Evolutionary conservation across 2,797 vertebrate species (phyloP), one percentile per base, ranked within the genome.

Genomic region (Danio jaintianensis): DNA sequence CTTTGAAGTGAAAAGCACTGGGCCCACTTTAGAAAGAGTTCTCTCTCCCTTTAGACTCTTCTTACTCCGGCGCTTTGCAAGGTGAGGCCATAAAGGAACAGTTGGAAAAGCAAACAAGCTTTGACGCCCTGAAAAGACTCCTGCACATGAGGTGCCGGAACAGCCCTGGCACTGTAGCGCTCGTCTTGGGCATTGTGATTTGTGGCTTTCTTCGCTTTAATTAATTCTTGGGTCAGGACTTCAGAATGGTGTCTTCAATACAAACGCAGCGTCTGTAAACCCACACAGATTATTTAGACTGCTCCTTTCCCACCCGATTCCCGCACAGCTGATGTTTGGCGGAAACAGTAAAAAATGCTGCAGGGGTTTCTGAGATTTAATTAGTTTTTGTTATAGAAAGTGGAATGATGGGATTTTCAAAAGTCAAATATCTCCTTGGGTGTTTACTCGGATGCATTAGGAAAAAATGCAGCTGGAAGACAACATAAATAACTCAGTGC

Each of bases 1-100:
- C 92, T 94, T 94, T 94, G 90, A 94, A 92, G 91, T 92, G 85
- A 73, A 87, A 89, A 88, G 82, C 84, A 87, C 87, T 86, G 82
- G 45, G 85, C 80, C 86, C 83, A 87, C 85, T 78, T 80, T 83
- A 85, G 87, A 86, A 74, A 76, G 45, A 63, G 75, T 22, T 47
- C 55, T 81, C 38, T 73, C 63, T 68, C 64, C 75, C 59, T 45
- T 36, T 68, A 55, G 56, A 72, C 47, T 77, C 83, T 83, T 59
- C 80, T 86, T 79, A 72, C 75, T 85, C 82, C 86, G 80, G 81
- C 89, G 78, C 71, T 78, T 79, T 88, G 86, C 85, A 93, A 89
- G 89, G 87, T 84, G 53, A 80, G 45, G 77, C 86, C 86, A 90
- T 90, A 91, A 91, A 93, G 88, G 88, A 85, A 77, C 73, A 85